These are phyloP conservation scores for Chionomys nivalis DNA, from an alignment of 2,113 vertebrate genomes.

Conservation along the genomic window DNA sequence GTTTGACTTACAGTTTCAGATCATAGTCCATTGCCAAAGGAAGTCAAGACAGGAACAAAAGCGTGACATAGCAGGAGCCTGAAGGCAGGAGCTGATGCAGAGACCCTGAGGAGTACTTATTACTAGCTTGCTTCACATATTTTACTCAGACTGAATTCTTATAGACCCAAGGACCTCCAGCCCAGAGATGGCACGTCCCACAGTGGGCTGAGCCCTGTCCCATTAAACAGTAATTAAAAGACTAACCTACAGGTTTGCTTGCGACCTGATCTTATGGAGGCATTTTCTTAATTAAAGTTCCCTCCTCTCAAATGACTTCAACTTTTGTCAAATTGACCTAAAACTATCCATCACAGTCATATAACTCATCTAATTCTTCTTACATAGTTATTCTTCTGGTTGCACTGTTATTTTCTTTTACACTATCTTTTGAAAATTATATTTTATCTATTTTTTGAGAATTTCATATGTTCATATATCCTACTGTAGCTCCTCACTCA, in stretches of 20 bases:
- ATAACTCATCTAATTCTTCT: neutral
- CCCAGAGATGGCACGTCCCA: neutral
- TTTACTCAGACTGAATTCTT: neutral
- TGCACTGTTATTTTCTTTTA: neutral
- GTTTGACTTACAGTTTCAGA: neutral
- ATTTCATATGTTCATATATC: neutral
- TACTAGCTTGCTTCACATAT: neutral
- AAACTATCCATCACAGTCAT: neutral
- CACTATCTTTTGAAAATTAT: neutral
- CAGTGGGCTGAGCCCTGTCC: neutral
- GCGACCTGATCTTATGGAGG: neutral
- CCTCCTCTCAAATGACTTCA: neutral
- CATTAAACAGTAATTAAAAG: neutral
- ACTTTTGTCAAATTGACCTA: neutral
- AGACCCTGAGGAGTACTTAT: neutral
- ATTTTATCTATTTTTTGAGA: neutral
- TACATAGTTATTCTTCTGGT: neutral
- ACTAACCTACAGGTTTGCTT: neutral
- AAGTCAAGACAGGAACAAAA: neutral
- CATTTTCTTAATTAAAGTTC: neutral
- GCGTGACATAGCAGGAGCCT: neutral
- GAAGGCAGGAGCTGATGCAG: neutral
- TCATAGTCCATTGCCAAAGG: neutral
- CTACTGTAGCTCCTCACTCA: neutral
- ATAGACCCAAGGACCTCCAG: neutral